Conservation (phyloP, 1,140 invertebrate species). For the Drosophila bocqueti region DNA sequence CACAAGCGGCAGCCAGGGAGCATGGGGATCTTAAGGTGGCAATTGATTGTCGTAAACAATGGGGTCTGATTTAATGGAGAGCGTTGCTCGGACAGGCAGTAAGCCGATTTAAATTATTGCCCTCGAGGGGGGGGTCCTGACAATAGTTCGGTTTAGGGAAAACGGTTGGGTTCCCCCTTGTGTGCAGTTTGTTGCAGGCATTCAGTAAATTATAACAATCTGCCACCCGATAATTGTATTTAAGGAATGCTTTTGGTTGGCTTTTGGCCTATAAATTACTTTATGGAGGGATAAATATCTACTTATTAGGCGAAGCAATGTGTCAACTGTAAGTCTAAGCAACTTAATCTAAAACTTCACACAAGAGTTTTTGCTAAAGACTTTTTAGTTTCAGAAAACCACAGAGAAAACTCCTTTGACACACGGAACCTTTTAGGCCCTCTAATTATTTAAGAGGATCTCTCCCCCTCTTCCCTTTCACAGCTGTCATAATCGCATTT, state of each 20-base stretch:
- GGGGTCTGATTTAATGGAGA: conserved; percentile 61
- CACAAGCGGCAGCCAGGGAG: conserved; percentile 1
- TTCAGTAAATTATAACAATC: conserved; percentile 26
- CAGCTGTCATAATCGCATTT: conserved; percentile 21
- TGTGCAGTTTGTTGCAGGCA: conserved; percentile 10
- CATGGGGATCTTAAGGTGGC: conserved; percentile 57
- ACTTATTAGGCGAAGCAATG: not conserved
- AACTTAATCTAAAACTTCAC: not conserved
- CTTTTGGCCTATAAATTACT: not conserved
- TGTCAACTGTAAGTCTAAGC: not conserved
- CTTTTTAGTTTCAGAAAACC: not conserved
- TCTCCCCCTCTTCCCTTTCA: not conserved
- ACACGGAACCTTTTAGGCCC: conserved; percentile 6
- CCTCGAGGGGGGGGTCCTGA: conserved; percentile 11
- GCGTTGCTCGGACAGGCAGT: conserved; percentile 27
- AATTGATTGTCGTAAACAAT: conserved; percentile 76
- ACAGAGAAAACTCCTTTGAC: not conserved
- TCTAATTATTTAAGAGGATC: conserved; percentile 1
- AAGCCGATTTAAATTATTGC: conserved; percentile 49
- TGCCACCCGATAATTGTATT: conserved; percentile 8
- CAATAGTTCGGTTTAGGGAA: conserved; percentile 13
- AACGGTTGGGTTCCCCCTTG: conserved; percentile 4
- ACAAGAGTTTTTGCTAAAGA: not conserved
- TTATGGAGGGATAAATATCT: not conserved
- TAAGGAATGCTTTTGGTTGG: not conserved